Evolutionary conservation across 2,113 vertebrate genomes (phyloP), one percentile per base, ranked within the genome.

Genomic region (Clinocottus analis): DNA sequence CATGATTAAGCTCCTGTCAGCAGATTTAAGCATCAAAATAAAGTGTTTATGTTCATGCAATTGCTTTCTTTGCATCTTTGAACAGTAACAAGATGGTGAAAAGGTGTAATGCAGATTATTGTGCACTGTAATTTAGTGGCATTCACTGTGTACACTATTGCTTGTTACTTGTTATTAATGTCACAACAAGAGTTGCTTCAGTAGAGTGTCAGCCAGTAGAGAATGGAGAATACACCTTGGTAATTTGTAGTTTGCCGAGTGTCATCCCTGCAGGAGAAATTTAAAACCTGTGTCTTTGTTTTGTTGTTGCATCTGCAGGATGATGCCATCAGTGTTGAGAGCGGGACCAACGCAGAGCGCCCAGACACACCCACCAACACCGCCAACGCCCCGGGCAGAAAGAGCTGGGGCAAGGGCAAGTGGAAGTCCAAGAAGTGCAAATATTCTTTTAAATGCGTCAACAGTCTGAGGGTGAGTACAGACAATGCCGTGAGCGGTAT

Each of bases 391-490:
- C 97, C 98, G 0, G 97, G 98, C 85, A 97, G 97, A n/a, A 99
- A 99, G 90, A 98, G 97, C 90, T 99, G 97, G 98, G 97, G 97
- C 16, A 99, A 99, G 93, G 98, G 98, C 89, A 99, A 99, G 85
- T 99, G 97, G 97, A 99, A 98, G 85, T 98, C 97, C n/a, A 99
- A 99, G 93, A 99, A 99, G 90, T 99, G 98, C 95, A 96, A 97
- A 96, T 99, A 98, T 80, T 98, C 97, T 66, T 99, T 99, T 89
- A 99, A 98, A 90, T 99, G 98, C 92, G 98, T 99, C 79, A 99
- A 99, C 95, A 99, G 97, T 79, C 93, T 99, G 66, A 96, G 96
- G 96, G 98, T 99, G 92, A 90, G 93, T 68, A 2, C 4, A 0
- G 27, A 5, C n/a, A n/a, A n/a, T 21, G 8, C 3, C 7, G 2